These are phyloP conservation scores for Arctia plantaginis DNA, from an alignment of 2,888 invertebrate genomes.

Conservation along the genomic window DNA sequence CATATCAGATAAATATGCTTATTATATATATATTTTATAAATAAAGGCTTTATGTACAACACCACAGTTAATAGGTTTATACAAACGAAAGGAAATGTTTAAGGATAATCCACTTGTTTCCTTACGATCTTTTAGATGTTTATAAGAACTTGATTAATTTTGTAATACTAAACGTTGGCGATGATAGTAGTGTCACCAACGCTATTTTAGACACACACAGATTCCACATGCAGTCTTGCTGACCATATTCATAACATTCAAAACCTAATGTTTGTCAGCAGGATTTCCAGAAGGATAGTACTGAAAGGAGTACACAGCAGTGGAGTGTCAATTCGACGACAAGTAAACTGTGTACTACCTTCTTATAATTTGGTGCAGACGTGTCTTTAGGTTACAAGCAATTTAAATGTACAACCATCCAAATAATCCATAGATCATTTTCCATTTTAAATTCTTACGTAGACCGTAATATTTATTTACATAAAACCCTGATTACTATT, in stretches of 20 bases:
- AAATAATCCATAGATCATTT: neutral
- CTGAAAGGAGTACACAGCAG: neutral
- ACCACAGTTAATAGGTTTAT: neutral
- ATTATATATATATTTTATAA: no score
- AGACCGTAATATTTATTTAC: neutral
- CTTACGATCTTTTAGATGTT: neutral
- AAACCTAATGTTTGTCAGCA: neutral
- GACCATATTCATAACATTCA: neutral
- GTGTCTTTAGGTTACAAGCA: neutral
- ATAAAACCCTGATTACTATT: neutral
- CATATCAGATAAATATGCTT: neutral
- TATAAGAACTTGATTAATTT: neutral
- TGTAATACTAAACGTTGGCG: no score
- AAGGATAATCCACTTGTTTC: neutral
- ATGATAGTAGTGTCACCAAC: neutral
- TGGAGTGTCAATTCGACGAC: neutral
- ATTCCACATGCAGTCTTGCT: neutral
- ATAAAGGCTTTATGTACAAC: no score
- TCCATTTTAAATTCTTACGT: neutral
- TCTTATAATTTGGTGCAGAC: neutral
- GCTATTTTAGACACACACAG: neutral
- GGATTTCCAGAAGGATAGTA: neutral
- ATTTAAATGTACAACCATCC: neutral
- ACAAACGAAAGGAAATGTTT: neutral
- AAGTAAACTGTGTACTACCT: neutral